Conservation (phyloP, 2,797 vertebrate genomes). For the Gobio occitaniae region DNA sequence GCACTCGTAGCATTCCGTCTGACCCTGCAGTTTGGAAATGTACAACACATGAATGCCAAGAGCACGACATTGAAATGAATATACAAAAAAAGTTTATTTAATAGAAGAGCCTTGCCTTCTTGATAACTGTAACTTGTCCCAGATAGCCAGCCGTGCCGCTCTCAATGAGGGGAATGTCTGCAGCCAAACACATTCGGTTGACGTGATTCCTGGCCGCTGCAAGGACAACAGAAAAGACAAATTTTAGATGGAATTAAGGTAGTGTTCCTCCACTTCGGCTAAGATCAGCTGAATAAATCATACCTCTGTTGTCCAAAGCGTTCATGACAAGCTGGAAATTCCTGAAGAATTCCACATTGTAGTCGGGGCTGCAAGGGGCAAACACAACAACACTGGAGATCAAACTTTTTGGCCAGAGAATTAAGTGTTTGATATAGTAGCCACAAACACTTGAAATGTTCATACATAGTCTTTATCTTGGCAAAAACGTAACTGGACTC, state of each 20-base stretch:
- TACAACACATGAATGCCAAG: not conserved
- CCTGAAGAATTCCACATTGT: conserved; percentile 97
- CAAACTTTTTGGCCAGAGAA: not conserved
- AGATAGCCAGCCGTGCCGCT: conserved; percentile 97
- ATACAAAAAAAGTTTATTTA: not conserved
- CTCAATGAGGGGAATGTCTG: conserved; percentile 95
- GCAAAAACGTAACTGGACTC: conserved; percentile 60
- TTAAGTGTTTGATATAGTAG: not conserved
- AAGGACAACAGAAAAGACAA: not conserved
- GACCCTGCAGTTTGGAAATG: conserved; percentile 78
- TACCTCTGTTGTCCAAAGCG: conserved; percentile 97
- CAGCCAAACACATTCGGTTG: conserved; percentile 98
- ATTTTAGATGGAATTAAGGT: not conserved
- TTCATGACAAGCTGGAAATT: conserved; percentile 97
- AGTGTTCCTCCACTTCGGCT: too few relatives aligned
- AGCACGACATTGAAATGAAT: not conserved
- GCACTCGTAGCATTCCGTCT: conserved; percentile 97
- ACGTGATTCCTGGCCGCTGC: conserved; percentile 96
- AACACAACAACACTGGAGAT: conserved; percentile 42
- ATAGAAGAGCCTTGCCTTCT: conserved; percentile 83
- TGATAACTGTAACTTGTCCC: conserved; percentile 97
- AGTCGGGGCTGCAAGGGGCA: conserved; percentile 86
- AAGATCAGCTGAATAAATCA: not conserved
- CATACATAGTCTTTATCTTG: too few relatives aligned
- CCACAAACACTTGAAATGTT: not conserved